Evolutionary conservation across 2,797 vertebrate species (phyloP).

Genomic region (Acipenser transmontanus): DNA sequence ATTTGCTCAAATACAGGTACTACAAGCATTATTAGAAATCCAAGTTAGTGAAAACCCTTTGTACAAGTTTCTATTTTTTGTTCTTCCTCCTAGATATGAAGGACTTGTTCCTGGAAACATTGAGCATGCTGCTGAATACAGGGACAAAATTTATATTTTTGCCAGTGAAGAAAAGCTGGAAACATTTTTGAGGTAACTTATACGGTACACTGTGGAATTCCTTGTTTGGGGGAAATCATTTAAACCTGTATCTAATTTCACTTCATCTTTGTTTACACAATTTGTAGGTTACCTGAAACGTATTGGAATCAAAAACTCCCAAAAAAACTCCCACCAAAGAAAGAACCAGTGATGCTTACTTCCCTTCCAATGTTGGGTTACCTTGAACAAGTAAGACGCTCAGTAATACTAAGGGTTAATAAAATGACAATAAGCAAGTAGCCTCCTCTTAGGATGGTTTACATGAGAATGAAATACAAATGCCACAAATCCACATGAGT

Average conservation of each 20-base stretch:
- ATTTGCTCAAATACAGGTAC: no score
- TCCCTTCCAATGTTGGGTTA: slow-evolving; percentile 84
- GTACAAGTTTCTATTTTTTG: background rate
- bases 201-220: background rate
- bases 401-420: slow-evolving; percentile 12
- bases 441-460: no score
- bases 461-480: no score
- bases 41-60: no score
- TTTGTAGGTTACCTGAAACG: slow-evolving; percentile 68
- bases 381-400: slow-evolving; percentile 78
- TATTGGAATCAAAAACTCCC: slow-evolving; percentile 83
- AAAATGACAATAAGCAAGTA: no score
- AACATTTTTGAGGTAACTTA: slow-evolving; percentile 77
- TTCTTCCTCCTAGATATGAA: slow-evolving; percentile 68
- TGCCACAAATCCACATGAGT: no score
- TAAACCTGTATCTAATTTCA: background rate
- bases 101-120: slow-evolving; percentile 73
- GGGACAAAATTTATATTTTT: slow-evolving; percentile 72
- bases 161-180: slow-evolving; percentile 74
- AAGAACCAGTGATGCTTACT: slow-evolving; percentile 70
- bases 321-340: slow-evolving; percentile 75
- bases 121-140: slow-evolving; percentile 76
- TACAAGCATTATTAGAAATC: no score
- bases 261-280: slow-evolving; percentile 24
- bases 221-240: background rate